These are phyloP conservation scores for Neodiprion fabricii DNA, from an alignment of 1,140 invertebrate species.

Conservation along the genomic window DNA sequence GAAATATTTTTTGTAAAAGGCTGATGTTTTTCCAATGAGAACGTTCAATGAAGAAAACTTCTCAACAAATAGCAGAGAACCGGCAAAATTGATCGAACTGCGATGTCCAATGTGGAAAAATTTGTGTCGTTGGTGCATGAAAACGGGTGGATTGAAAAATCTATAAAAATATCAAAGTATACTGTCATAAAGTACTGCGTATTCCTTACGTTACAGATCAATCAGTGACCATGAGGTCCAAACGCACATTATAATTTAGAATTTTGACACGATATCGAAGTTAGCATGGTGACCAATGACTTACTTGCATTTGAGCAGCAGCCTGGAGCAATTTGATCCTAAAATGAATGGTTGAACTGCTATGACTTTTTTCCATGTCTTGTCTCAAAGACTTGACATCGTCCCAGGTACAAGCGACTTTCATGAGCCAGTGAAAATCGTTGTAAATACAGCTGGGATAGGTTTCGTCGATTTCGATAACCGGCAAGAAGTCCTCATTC, in stretches of 20 bases:
- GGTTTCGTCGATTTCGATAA: conserved; percentile 95
- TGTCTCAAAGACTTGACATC: conserved; percentile 88
- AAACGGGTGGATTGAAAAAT: background rate
- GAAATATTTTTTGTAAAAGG: too few species aligned
- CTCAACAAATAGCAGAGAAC: too few species aligned
- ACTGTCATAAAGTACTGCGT: too few species aligned
- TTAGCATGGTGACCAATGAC: conserved; percentile 10
- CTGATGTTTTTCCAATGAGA: too few species aligned
- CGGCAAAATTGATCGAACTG: too few species aligned
- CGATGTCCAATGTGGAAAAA: background rate
- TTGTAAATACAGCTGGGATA: conserved; percentile 89
- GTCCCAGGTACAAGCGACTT: conserved; percentile 95
- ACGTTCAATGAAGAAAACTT: too few species aligned
- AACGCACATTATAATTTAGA: too few species aligned
- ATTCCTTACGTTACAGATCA: too few species aligned
- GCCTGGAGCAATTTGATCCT: conserved; percentile 91
- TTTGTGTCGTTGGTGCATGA: background rate
- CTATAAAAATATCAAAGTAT: background rate
- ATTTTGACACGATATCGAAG: too few species aligned
- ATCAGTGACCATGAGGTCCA: too few species aligned
- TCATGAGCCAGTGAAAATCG: conserved; percentile 98
- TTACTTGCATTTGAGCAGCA: conserved; percentile 91
- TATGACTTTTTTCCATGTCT: conserved; percentile 93
- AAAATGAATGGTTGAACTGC: conserved; percentile 87
- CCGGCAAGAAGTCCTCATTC: conserved; percentile 94